phyloP scores from a whole-genome alignment of 1,140 invertebrate genomes.

The Procambarus clarkii region DNA sequence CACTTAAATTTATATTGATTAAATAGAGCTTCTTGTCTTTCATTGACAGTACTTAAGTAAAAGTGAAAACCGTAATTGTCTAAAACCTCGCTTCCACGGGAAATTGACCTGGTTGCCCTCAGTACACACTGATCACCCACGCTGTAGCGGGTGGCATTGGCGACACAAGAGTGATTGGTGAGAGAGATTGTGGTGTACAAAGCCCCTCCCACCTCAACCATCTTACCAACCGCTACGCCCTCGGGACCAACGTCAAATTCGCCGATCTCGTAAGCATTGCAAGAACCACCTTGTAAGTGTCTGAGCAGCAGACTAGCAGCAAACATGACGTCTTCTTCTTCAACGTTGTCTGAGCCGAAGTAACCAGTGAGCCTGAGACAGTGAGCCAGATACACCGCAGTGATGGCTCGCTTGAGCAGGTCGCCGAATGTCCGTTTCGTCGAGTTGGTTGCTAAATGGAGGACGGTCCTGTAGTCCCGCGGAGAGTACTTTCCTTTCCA shows the following conservation, averaged over 20 bases:
- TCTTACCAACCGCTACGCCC: slow-evolving; percentile 74
- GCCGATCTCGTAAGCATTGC: slow-evolving; percentile 82
- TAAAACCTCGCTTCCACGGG: slow-evolving; percentile 78
- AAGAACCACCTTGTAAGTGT: slow-evolving; percentile 80
- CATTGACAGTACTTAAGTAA: slow-evolving; percentile 74
- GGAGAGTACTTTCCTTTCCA: slow-evolving; percentile 68
- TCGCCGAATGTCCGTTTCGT: slow-evolving; percentile 75
- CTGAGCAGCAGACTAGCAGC: slow-evolving; percentile 77
- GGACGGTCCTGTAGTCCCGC: slow-evolving; percentile 59
- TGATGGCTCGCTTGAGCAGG: slow-evolving; percentile 77
- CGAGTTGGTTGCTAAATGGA: slow-evolving; percentile 54
- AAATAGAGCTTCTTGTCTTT: slow-evolving; percentile 76
- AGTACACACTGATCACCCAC: slow-evolving; percentile 77
- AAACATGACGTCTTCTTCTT: slow-evolving; percentile 73
- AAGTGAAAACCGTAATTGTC: slow-evolving; percentile 82
- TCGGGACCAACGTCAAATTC: slow-evolving; percentile 76
- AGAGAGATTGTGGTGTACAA: slow-evolving; percentile 81
- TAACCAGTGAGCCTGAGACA: slow-evolving; percentile 77
- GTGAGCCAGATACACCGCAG: slow-evolving; percentile 77
- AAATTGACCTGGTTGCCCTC: slow-evolving; percentile 77
- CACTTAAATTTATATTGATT: slow-evolving; percentile 81
- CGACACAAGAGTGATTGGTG: slow-evolving; percentile 81
- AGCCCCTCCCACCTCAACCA: slow-evolving; percentile 79
- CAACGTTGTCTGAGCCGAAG: slow-evolving; percentile 60
- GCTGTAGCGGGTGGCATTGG: slow-evolving; percentile 79